Conservation (phyloP, 2,113 vertebrate species). For the Epinephelus lanceolatus region DNA sequence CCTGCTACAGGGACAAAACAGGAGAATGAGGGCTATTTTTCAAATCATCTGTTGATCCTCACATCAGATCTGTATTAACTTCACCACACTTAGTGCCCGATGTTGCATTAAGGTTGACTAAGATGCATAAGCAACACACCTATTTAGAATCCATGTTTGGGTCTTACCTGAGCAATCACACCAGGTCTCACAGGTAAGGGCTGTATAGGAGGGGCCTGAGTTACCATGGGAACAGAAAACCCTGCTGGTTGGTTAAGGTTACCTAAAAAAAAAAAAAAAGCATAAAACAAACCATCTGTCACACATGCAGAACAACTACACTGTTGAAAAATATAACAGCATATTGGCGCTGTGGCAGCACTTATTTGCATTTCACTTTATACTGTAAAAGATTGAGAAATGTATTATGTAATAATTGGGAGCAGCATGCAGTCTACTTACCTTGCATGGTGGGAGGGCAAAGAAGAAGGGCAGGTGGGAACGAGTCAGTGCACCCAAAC, state of each 20-base stretch:
- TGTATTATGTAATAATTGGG: not conserved
- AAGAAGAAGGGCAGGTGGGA: slow-evolving; percentile 94
- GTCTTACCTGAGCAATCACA: slow-evolving; percentile 92
- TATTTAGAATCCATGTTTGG: not conserved
- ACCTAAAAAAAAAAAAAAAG: slow-evolving; percentile 50
- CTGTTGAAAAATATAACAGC: not conserved
- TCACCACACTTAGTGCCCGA: not conserved
- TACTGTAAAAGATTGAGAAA: not conserved
- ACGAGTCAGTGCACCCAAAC: slow-evolving; percentile 95
- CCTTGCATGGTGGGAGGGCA: slow-evolving; percentile 96
- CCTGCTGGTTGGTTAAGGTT: slow-evolving; percentile 91
- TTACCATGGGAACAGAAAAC: slow-evolving; percentile 93
- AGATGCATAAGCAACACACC: no score
- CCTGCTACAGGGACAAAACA: slow-evolving; percentile 76
- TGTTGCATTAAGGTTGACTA: not conserved
- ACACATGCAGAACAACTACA: not conserved
- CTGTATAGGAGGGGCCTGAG: slow-evolving; percentile 93
- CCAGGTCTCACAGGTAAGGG: slow-evolving; percentile 93
- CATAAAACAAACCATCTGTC: not conserved
- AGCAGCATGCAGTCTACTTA: slow-evolving; percentile 58
- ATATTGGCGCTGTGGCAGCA: not conserved
- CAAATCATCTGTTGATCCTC: not conserved
- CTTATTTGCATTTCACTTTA: not conserved
- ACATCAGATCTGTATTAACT: not conserved
- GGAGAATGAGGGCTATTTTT: not conserved